Evolutionary conservation across 2,888 invertebrate species (phyloP), one percentile per base, ranked within the genome.

Genomic region (Conistra vaccinii): DNA sequence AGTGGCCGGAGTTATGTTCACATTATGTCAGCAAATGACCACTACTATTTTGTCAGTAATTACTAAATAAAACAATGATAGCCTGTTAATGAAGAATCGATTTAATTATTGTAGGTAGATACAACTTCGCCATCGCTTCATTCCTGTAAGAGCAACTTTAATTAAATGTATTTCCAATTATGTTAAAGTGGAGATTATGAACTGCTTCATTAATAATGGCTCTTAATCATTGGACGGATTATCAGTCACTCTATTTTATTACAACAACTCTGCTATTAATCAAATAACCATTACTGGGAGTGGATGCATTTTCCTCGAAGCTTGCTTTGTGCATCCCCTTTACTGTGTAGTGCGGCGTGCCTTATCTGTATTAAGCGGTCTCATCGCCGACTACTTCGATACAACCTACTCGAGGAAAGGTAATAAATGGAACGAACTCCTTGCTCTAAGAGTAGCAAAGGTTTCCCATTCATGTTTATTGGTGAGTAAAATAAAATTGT

Each of bases 311-410:
- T 73, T 48, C 55, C 29, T 48, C 67, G 20, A 67, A 60, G 29
- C 60, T 42, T 35, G 35, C 57, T 77, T 76, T 61, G 67, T 78
- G 58, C 73, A 62, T 60, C 58, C 60, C 48, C 76, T 73, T 73
- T 84, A 76, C 80, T 71, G 70, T 58, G 77, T 35, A 75, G 76
- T 81, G 81, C 78, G 81, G 63, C 92, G 92, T 93, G 94, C 89
- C 90, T 85, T 93, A 93, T 93, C 93, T 91, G 76, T 89, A 89
- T 90, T 90, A 85, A 85, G 80, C 85, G 85, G 88, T 83, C 86
- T 87, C 86, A 78, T 87, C 86, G 85, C 75, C 72, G 76, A 76
- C 83, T 84, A 86, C 79, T 87, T 89, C 89, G 86, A 89, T 89
- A 88, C 85, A 78, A 86, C 88, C 81, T 81, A 84, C 89, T 90